phyloP scores from a whole-genome alignment of 92 coral and sea anemone genomes.

The Galaxea fascicularis region DNA sequence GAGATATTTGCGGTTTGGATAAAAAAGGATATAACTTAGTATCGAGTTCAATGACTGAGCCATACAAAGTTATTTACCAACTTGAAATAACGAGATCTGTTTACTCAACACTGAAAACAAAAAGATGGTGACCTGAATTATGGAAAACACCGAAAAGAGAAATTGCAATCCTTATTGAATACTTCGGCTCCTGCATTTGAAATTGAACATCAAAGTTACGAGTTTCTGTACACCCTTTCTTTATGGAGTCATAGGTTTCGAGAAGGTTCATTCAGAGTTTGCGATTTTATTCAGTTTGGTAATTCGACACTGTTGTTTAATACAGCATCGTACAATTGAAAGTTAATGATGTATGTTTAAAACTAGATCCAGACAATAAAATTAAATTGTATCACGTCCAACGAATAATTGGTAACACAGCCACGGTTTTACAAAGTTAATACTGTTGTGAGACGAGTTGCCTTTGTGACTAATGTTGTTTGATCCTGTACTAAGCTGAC shows the following conservation, averaged over 20 bases:
- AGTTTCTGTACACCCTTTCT: too few relatives aligned
- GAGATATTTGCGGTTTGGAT: not conserved
- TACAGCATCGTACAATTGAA: not conserved
- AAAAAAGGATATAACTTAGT: not conserved
- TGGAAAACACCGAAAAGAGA: not conserved
- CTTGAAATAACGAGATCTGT: not conserved
- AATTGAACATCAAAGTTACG: too few relatives aligned
- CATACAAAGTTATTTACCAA: not conserved
- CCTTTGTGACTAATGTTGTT: not conserved
- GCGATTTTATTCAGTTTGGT: not conserved
- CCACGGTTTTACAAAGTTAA: too few relatives aligned
- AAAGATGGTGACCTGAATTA: too few relatives aligned
- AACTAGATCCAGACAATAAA: too few relatives aligned
- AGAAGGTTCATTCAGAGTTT: not conserved
- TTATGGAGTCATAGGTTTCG: too few relatives aligned
- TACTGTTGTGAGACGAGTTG: not conserved
- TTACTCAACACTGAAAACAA: not conserved
- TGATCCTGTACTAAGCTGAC: not conserved
- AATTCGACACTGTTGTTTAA: not conserved
- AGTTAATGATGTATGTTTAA: not conserved
- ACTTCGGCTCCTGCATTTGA: too few relatives aligned
- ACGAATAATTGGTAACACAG: too few relatives aligned
- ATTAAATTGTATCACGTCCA: too few relatives aligned
- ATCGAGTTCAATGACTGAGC: not conserved
- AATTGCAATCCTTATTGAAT: too few relatives aligned